phyloP scores from a whole-genome alignment of 1,140 invertebrate species.

The Phortica variegata region DNA sequence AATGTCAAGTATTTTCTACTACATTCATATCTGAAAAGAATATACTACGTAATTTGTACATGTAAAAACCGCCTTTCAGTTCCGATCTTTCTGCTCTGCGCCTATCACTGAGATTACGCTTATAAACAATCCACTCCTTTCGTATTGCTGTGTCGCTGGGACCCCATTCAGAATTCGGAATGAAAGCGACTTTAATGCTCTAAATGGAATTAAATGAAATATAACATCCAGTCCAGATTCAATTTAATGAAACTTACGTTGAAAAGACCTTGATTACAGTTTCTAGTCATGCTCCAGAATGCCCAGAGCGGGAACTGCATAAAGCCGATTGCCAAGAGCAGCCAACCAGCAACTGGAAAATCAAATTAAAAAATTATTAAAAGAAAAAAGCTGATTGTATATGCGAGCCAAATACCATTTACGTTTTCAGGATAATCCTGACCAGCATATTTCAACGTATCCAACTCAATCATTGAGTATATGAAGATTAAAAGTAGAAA shows the following conservation, averaged over 20 bases:
- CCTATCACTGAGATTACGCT: not conserved
- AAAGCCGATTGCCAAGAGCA: slow-evolving; percentile 57
- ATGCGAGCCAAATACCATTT: slow-evolving; percentile 33
- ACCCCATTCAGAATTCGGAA: slow-evolving; percentile 58
- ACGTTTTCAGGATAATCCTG: slow-evolving; percentile 56
- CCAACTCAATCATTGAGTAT: slow-evolving; percentile 62
- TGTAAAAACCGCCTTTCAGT: not conserved
- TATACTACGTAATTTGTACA: slow-evolving; percentile 1
- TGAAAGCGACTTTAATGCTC: slow-evolving; percentile 56
- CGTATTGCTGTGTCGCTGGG: slow-evolving; percentile 29
- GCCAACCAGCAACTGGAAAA: slow-evolving; percentile 59
- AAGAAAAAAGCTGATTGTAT: not conserved
- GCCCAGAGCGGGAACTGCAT: slow-evolving; percentile 60
- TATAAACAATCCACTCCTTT: slow-evolving; percentile 2
- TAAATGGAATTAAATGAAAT: slow-evolving; percentile 28
- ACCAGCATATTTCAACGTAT: slow-evolving; percentile 61
- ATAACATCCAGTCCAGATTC: not conserved
- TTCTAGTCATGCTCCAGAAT: slow-evolving; percentile 28
- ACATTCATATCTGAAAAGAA: not conserved
- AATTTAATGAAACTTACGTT: not conserved
- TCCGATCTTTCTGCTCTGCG: not conserved
- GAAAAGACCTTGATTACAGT: not conserved
- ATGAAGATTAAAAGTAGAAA: slow-evolving; percentile 70
- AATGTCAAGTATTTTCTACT: not conserved
- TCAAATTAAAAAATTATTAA: too few relatives aligned